Conservation (phyloP, 2,797 vertebrate genomes). For the Anabacerthia variegaticeps region DNA sequence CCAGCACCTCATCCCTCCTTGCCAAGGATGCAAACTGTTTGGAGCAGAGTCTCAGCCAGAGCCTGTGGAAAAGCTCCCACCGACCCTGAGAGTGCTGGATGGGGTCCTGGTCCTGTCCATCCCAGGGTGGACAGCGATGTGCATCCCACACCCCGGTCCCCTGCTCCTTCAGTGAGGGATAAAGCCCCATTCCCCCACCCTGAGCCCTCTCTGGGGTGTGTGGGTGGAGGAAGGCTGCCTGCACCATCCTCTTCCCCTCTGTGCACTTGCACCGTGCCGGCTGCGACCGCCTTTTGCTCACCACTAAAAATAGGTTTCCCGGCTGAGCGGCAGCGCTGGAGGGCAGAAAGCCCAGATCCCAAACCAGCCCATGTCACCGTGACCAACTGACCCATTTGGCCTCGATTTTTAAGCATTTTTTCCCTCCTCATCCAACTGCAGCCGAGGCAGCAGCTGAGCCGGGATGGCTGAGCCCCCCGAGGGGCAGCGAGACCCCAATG, state of each 20-base stretch:
- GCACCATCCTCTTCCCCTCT: neutral
- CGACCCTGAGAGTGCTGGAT: accelerated
- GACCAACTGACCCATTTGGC: constrained; percentile 71
- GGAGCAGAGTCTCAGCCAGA: neutral
- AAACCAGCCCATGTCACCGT: neutral
- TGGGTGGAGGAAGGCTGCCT: neutral
- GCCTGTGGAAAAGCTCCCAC: neutral
- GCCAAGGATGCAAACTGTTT: constrained; percentile 25
- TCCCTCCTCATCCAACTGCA: neutral
- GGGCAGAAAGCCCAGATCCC: constrained; percentile 56
- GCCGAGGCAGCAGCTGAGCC: neutral
- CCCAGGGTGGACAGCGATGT: accelerated
- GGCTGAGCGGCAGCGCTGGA: neutral
- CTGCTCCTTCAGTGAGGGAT: accelerated
- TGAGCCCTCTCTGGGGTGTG: accelerated
- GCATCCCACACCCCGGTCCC: accelerated
- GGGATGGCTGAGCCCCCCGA: accelerated
- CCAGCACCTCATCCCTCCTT: neutral
- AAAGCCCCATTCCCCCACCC: accelerated
- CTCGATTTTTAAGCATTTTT: neutral
- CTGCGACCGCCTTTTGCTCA: neutral
- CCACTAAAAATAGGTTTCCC: constrained; percentile 40
- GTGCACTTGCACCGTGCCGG: accelerated
- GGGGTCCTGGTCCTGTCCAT: accelerated
- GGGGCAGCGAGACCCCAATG: accelerated